Evolutionary conservation across 2,888 invertebrate species (phyloP).

Genomic region (Eilema caniola): DNA sequence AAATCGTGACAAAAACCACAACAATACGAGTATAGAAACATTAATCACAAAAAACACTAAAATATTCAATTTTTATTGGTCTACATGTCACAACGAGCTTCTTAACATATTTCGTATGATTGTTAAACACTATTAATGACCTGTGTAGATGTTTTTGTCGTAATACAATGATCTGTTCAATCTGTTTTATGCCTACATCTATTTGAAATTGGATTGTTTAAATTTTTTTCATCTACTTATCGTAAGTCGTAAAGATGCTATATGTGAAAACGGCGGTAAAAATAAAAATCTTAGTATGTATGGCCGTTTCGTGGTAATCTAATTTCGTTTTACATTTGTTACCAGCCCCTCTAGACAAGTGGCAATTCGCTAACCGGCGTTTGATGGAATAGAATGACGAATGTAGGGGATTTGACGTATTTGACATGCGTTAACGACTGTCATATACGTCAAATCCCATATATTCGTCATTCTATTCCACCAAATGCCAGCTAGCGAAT

Average conservation of each 20-base stretch:
- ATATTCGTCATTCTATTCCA: too few species aligned
- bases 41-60: constrained; percentile 10
- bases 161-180: constrained; percentile 31
- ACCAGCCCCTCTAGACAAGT: too few species aligned
- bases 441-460: too few species aligned
- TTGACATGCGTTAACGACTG: too few species aligned
- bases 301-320: constrained; percentile 15
- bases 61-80: constrained; percentile 8
- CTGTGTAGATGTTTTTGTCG: constrained; percentile 20
- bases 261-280: constrained; percentile 4
- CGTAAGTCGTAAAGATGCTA: constrained; percentile 19
- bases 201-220: constrained; percentile 25
- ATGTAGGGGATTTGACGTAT: too few species aligned
- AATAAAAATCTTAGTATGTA: constrained; percentile 15
- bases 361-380: too few species aligned
- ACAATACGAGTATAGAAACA: not conserved
- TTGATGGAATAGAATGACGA: too few species aligned
- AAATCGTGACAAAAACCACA: not conserved
- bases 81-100: constrained; percentile 14
- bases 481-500: too few species aligned
- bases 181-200: constrained; percentile 27
- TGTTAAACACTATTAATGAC: constrained; percentile 29
- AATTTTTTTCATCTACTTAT: constrained; percentile 21
- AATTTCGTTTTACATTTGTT: constrained; percentile 10
- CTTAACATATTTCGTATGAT: constrained; percentile 28